Conservation (phyloP, 2,113 vertebrate genomes). For the Nothocercus nigrocapillus region DNA sequence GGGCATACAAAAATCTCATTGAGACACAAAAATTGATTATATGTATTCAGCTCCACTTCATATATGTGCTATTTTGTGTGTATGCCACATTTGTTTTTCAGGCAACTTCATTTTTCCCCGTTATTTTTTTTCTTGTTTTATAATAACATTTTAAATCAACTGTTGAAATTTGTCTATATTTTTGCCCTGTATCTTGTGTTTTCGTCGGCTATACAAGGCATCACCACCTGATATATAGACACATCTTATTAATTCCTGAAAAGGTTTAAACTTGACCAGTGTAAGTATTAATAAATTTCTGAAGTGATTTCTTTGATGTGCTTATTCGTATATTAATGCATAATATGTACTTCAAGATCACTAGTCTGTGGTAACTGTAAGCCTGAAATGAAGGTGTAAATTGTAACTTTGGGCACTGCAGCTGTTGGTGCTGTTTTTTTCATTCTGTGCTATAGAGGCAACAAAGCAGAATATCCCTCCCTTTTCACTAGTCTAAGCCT, state of each 20-base stretch:
- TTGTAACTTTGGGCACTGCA: neutral
- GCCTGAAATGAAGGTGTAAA: neutral
- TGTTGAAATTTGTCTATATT: neutral
- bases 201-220: neutral
- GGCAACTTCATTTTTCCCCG: neutral
- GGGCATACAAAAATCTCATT: neutral
- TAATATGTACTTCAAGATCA: neutral
- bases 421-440: neutral
- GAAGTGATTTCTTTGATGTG: neutral
- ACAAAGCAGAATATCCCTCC: neutral
- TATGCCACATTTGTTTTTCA: neutral
- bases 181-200: neutral
- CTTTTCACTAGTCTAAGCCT: neutral
- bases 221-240: neutral
- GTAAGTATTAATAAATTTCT: neutral
- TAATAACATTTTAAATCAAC: neutral
- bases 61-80: neutral
- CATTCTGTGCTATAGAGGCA: neutral
- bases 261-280: neutral
- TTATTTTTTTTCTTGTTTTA: neutral
- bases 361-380: neutral
- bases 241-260: neutral
- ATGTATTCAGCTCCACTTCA: neutral
- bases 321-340: conserved; percentile 12
- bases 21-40: neutral